Evolutionary conservation across 2,888 invertebrate species (phyloP), one percentile per base, ranked within the genome.

Genomic region (Entomobrya multifasciata): DNA sequence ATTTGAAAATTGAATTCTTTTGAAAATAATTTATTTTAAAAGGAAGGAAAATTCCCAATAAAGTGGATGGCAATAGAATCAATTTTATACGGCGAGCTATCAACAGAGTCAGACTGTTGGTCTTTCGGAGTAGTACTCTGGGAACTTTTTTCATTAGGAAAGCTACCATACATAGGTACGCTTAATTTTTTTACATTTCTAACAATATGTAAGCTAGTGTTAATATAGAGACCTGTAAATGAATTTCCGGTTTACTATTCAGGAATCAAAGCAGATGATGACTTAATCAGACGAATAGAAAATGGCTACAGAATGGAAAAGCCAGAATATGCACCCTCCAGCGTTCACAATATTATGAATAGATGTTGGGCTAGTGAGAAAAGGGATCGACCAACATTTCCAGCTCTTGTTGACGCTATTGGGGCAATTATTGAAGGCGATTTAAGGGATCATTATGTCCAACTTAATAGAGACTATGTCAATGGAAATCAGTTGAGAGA

Each of bases 51-150:
- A 0, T 93, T 98, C 10, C 98, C 98, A 20, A 95, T 98, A n/a
- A 99, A 98, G 92, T 99, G 98, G 99, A 95, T 99, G 94, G 97
- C 98, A 0, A 94, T 98, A 83, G 98, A 99, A 93, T 97, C 98
- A 0, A 96, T 99, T 90, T 95, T 96, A 79, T 98, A 98, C 93
- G 94, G 96, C 81, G 94, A 97, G 52, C 99, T 98, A 92, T 98
- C 98, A 0, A 97, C 97, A 0, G 97, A 98, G 92, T 98, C 98
- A 0, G 98, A 99, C 92, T 96, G 98, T 87, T 98, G 98, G 98
- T 96, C 98, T 0, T 97, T 95, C 92, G 97, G 97, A 3, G 96
- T 98, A 87, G 96, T 97, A 0, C 92, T 97, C 0, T 97, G 97
- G 97, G 97, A 98, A 92, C 94, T 97, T 77, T 97, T 97, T 92